phyloP scores from a whole-genome alignment of 2,113 vertebrate genomes.

The Hypanus sabinus region DNA sequence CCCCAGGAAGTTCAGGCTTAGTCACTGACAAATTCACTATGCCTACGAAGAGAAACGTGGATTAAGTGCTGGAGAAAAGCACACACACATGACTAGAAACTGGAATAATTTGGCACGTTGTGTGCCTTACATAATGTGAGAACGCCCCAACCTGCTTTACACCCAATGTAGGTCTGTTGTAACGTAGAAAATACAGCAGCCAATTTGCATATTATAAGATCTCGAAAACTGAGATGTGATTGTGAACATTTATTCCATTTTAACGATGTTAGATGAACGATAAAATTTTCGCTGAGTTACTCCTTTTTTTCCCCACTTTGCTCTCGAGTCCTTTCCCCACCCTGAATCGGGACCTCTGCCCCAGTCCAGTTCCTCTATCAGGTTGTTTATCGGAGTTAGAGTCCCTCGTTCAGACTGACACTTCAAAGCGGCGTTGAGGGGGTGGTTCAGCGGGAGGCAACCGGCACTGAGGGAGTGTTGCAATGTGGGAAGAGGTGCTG shows the following conservation, averaged over 20 bases:
- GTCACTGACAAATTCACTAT: too few species aligned
- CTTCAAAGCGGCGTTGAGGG: neutral
- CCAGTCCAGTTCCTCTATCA: too few species aligned
- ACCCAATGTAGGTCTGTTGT: neutral
- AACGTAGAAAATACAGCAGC: neutral
- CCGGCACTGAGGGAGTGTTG: neutral
- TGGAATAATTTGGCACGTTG: neutral
- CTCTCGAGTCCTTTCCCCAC: neutral
- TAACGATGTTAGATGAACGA: neutral
- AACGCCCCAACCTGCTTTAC: neutral
- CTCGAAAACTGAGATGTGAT: too few species aligned
- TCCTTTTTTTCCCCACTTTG: neutral
- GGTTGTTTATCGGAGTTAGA: neutral
- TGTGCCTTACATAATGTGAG: neutral
- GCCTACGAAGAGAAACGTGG: too few species aligned
- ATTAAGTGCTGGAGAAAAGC: too few species aligned
- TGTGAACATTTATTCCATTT: neutral
- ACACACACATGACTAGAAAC: neutral
- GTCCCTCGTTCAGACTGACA: neutral
- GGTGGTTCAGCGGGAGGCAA: neutral
- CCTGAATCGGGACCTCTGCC: neutral
- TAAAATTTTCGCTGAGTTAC: neutral
- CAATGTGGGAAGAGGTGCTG: too few species aligned
- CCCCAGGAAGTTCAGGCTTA: too few species aligned
- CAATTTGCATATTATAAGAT: neutral